A percentile compares a stretch with the other conserved stretches of the same genome.
phyloP scores from a whole-genome alignment of 2,888 invertebrate genomes.

The Perdita meconis region DNA sequence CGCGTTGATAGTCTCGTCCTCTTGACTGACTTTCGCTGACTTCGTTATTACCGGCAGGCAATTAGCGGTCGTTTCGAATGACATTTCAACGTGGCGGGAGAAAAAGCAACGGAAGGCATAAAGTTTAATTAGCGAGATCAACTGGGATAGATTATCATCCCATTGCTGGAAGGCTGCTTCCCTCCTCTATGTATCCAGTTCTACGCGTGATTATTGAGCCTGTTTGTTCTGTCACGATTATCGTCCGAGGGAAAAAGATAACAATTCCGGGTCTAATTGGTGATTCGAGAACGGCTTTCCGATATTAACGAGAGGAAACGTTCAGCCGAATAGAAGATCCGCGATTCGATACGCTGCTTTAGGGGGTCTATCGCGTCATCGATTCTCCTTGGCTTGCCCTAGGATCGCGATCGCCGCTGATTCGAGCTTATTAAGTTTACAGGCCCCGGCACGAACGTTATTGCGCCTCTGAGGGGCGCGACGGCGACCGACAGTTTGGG shows the following conservation, averaged over 20 bases:
- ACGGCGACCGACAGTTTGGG: constrained; percentile 14
- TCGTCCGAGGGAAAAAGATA: constrained; percentile 7
- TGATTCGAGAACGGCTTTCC: constrained; percentile 18
- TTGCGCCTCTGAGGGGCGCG: constrained; percentile 33
- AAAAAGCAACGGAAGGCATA: constrained; percentile 12
- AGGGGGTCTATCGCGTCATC: constrained; percentile 48
- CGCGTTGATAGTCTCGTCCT: neutral
- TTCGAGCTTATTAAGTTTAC: constrained; percentile 60
- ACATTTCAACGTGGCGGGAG: constrained; percentile 42
- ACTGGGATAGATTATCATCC: constrained; percentile 26
- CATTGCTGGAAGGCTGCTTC: constrained; percentile 11
- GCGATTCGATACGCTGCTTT: constrained; percentile 12
- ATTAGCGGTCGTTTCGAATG: constrained; percentile 46
- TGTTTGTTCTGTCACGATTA: constrained; percentile 29
- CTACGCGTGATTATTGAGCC: constrained; percentile 17
- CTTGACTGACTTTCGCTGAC: constrained; percentile 42
- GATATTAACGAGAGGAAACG: constrained; percentile 39
- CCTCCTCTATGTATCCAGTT: constrained; percentile 32
- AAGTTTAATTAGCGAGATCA: constrained; percentile 54
- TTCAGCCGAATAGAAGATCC: constrained; percentile 15
- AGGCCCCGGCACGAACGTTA: constrained; percentile 47
- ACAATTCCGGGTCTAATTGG: constrained; percentile 47
- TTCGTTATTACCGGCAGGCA: constrained; percentile 38
- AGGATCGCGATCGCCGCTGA: constrained; percentile 53
- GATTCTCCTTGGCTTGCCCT: constrained; percentile 37